These are phyloP conservation scores for Salarias fasciatus DNA, from an alignment of 2,797 vertebrate species.

Conservation along the genomic window DNA sequence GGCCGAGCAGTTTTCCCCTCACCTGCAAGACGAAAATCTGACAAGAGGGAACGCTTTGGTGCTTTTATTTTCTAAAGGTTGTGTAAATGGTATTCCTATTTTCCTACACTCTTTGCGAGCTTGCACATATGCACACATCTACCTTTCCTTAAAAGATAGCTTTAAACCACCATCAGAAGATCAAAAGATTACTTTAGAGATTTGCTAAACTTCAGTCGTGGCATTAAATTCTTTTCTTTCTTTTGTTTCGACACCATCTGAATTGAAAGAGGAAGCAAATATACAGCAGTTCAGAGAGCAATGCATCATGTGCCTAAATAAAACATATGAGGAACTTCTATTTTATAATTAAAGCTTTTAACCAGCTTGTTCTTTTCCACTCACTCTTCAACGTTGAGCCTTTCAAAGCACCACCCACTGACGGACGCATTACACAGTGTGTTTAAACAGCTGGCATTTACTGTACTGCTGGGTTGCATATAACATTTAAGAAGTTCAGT, in stretches of 20 bases:
- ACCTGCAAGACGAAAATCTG: too few relatives aligned
- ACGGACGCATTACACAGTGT: conserved; percentile 12
- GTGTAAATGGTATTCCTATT: too few relatives aligned
- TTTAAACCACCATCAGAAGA: conserved; percentile 55
- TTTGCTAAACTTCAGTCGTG: conserved; percentile 16
- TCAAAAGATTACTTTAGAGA: conserved; percentile 22
- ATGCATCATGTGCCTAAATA: too few relatives aligned
- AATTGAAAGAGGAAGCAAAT: background rate
- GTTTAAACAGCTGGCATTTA: conserved; percentile 11
- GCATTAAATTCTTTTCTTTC: too few relatives aligned
- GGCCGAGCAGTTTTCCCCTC: too few relatives aligned
- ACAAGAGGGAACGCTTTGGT: too few relatives aligned
- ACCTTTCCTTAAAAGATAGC: conserved; percentile 28
- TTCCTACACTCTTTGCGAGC: conserved; percentile 23
- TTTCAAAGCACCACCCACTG: conserved; percentile 7
- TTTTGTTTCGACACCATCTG: too few relatives aligned
- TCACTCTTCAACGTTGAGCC: background rate
- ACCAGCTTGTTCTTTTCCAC: background rate
- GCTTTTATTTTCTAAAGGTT: too few relatives aligned
- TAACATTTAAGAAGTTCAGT: conserved; percentile 5
- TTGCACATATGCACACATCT: too few relatives aligned
- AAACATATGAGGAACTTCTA: too few relatives aligned
- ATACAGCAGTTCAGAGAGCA: too few relatives aligned
- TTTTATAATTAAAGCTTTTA: too few relatives aligned
- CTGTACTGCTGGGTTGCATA: background rate